Conservation (phyloP, 2,797 vertebrate genomes). For the Amblyopsis hoosieri region DNA sequence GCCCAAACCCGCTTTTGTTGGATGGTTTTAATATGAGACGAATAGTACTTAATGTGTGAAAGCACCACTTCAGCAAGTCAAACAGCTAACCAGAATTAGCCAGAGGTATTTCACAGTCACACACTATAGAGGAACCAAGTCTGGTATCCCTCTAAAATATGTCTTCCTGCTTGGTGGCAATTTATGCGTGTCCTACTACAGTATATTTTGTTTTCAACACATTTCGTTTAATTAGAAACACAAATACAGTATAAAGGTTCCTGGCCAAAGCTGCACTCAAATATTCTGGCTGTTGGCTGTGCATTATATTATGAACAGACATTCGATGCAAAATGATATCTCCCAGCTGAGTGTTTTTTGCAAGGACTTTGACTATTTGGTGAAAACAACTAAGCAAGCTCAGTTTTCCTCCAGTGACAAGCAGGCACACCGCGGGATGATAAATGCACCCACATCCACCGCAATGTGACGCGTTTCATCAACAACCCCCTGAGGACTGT, state of each 20-base stretch:
- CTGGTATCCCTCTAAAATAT: constrained; percentile 15
- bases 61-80: constrained; percentile 2
- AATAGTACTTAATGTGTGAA: not conserved
- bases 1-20: constrained; percentile 1
- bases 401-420: constrained; percentile 13
- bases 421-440: constrained; percentile 26
- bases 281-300: no score
- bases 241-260: no score
- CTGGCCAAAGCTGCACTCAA: no score
- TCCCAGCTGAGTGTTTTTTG: no score
- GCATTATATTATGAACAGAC: no score
- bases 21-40: not conserved
- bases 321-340: no score
- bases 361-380: constrained; percentile 1
- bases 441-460: constrained; percentile 36
- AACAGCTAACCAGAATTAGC: constrained; percentile 4
- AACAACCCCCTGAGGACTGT: constrained; percentile 35
- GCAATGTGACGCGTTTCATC: constrained; percentile 49
- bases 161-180: constrained; percentile 29
- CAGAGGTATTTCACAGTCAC: constrained; percentile 20
- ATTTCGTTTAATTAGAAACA: no score
- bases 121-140: constrained; percentile 13
- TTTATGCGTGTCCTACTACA: constrained; percentile 13
- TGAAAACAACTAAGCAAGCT: not conserved
- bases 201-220: no score